phyloP scores from a whole-genome alignment of 2,888 invertebrate genomes.

The Laothoe populi region DNA sequence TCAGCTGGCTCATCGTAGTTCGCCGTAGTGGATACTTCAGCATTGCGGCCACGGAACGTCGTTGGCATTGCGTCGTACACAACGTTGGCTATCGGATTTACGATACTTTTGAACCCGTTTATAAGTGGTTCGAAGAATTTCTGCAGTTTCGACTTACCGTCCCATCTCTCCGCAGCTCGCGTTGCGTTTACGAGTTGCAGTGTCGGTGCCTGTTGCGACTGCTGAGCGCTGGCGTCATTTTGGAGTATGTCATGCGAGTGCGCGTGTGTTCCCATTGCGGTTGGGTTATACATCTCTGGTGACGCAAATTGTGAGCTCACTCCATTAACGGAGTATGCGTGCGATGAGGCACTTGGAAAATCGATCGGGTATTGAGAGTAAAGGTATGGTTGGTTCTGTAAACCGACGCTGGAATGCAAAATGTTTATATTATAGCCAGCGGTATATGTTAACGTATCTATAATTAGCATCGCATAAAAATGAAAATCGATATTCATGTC shows the following conservation, averaged over 20 bases:
- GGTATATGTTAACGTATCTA: slow-evolving; percentile 31
- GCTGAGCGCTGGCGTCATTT: slow-evolving; percentile 79
- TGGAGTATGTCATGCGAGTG: slow-evolving; percentile 75
- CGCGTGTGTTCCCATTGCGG: slow-evolving; percentile 68
- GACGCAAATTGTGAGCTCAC: slow-evolving; percentile 79
- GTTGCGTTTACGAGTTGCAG: slow-evolving; percentile 72
- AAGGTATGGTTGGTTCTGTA: slow-evolving; percentile 80
- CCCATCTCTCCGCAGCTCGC: slow-evolving; percentile 79
- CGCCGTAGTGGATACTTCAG: slow-evolving; percentile 68
- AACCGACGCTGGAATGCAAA: slow-evolving; percentile 81
- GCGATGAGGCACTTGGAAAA: slow-evolving; percentile 82
- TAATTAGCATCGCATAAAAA: neutral
- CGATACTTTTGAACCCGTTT: slow-evolving; percentile 64
- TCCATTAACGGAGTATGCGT: slow-evolving; percentile 82
- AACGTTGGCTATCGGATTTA: slow-evolving; percentile 72
- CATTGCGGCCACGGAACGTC: slow-evolving; percentile 72
- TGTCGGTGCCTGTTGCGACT: slow-evolving; percentile 79
- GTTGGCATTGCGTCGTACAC: slow-evolving; percentile 74
- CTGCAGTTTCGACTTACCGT: slow-evolving; percentile 80
- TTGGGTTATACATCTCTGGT: slow-evolving; percentile 78
- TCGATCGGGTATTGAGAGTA: slow-evolving; percentile 84
- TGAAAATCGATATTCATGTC: neutral
- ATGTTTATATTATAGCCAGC: slow-evolving; percentile 48
- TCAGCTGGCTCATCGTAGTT: slow-evolving; percentile 58
- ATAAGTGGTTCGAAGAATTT: slow-evolving; percentile 77